These are phyloP conservation scores for Andrena bucephala DNA, from an alignment of 2,888 invertebrate genomes.

Conservation along the genomic window DNA sequence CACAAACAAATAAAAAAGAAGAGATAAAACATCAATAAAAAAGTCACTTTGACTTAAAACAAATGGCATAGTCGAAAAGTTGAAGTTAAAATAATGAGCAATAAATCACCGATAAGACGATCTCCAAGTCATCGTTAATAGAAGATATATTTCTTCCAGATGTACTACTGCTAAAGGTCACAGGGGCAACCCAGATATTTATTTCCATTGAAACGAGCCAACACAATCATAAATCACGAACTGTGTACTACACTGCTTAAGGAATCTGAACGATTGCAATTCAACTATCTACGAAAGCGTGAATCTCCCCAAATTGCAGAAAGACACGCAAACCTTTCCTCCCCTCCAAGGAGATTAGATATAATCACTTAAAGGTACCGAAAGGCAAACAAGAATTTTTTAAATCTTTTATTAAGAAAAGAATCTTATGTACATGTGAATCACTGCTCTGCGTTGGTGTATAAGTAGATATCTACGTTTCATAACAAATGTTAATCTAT, in stretches of 20 bases:
- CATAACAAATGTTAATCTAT: conserved; percentile 73
- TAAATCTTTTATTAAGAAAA: conserved; percentile 78
- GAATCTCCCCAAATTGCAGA: no score
- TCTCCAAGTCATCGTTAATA: neutral
- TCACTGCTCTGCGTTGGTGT: conserved; percentile 58
- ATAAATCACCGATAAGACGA: conserved; percentile 12
- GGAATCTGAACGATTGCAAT: neutral
- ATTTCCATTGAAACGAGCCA: neutral
- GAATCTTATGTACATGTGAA: conserved; percentile 78
- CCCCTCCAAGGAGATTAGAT: no score
- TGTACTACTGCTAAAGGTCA: conserved; percentile 41
- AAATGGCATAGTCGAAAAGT: neutral
- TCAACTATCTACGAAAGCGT: no score
- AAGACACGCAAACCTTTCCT: no score
- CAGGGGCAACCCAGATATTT: conserved; percentile 26
- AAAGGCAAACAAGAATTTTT: neutral
- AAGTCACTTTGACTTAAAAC: no score
- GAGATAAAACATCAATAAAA: no score
- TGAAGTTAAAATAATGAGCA: conserved; percentile 2
- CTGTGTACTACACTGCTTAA: no score
- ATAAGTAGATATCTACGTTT: conserved; percentile 69
- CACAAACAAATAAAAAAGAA: neutral
- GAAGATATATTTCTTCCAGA: conserved; percentile 5
- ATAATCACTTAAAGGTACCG: no score
- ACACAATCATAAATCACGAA: neutral